Evolutionary conservation across 2,888 invertebrate genomes (phyloP).

Genomic region (Cosmia trapezina): DNA sequence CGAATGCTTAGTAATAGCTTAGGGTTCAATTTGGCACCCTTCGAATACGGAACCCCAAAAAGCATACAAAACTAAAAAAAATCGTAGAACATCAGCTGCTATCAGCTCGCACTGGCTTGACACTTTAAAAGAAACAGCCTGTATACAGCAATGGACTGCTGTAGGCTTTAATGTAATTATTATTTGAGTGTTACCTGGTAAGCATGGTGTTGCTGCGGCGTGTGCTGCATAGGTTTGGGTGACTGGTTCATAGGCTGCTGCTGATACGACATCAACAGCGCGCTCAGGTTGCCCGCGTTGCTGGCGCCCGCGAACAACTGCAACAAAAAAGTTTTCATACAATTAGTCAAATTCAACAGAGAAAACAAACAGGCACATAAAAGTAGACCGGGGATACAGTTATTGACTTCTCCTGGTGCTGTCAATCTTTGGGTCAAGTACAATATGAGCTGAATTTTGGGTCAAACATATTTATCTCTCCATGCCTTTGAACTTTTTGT

Average conservation of each 20-base stretch:
- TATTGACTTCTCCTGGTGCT: no score
- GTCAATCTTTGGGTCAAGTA: no score
- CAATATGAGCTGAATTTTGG: no score
- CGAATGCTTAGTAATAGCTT: no score
- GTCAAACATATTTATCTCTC: no score
- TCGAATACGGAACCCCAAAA: no score
- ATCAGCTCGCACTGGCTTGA: no score
- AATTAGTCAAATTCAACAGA: constrained; percentile 7
- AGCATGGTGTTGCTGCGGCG: constrained; percentile 82
- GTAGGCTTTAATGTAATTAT: not conserved
- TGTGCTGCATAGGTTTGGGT: constrained; percentile 86
- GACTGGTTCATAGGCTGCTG: constrained; percentile 86
- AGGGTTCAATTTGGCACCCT: no score
- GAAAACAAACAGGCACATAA: not conserved
- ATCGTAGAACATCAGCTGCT: no score
- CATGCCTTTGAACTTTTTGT: no score
- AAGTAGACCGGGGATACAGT: not conserved
- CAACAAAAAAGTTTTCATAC: constrained; percentile 2
- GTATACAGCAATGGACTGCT: not conserved
- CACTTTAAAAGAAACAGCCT: not conserved
- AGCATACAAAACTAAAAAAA: no score
- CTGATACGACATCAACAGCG: constrained; percentile 87
- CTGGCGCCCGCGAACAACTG: constrained; percentile 80
- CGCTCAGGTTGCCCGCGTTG: constrained; percentile 82
- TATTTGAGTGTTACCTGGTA: constrained; percentile 79